Conservation (phyloP, 2,113 vertebrate genomes). For the Neopipo cinnamomea region DNA sequence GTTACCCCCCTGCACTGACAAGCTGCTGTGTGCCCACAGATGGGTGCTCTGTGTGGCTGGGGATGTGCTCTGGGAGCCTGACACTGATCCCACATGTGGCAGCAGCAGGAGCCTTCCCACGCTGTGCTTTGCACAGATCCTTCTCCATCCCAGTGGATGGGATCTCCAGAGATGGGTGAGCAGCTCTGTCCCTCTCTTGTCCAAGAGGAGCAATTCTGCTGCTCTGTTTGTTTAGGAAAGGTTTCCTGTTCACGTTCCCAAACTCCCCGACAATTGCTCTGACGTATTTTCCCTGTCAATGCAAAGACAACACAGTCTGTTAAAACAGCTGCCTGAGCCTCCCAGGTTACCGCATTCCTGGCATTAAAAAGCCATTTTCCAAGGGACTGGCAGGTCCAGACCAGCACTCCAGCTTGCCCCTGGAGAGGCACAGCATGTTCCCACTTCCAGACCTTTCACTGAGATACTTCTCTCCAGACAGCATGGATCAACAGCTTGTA, state of each 20-base stretch:
- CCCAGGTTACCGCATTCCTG: background rate
- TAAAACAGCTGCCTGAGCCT: conserved; percentile 37
- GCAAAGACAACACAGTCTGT: conserved; percentile 60
- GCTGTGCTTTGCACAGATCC: background rate
- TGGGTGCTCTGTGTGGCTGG: background rate
- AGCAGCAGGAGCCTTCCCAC: background rate
- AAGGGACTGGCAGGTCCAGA: background rate
- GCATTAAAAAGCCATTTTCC: background rate
- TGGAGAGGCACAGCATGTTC: background rate
- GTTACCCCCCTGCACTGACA: background rate
- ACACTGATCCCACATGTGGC: background rate
- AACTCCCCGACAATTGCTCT: conserved; percentile 21
- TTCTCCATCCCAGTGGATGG: background rate
- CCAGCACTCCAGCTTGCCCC: background rate
- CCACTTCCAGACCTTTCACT: background rate
- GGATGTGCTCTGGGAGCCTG: background rate
- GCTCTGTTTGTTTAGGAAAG: background rate
- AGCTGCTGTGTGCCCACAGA: background rate
- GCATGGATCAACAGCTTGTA: background rate
- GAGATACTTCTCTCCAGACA: background rate
- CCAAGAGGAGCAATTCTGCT: background rate
- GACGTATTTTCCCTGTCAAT: conserved; percentile 52
- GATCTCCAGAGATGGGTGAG: background rate
- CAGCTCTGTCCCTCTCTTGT: background rate
- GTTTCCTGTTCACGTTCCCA: conserved; percentile 19